Percentiles rank a stretch among this genome's conserved stretches.
Evolutionary conservation across 2,797 vertebrate species (phyloP).

Genomic region (Capromys pilorides): DNA sequence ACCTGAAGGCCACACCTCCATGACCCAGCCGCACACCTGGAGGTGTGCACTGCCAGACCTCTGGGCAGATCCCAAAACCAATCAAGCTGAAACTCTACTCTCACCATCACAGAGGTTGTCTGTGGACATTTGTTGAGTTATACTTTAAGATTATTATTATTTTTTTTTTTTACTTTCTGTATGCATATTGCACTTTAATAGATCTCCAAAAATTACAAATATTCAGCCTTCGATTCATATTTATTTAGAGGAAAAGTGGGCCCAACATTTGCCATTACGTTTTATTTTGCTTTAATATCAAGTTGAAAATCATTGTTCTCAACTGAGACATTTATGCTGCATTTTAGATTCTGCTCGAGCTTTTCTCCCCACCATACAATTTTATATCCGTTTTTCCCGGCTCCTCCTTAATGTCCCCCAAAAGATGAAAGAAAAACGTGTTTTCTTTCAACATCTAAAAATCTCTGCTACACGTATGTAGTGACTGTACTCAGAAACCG

Average conservation of each 20-base stretch:
- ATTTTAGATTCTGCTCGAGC: neutral
- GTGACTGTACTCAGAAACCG: neutral
- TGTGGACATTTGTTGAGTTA: neutral
- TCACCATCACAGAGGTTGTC: neutral
- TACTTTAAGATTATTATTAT: neutral
- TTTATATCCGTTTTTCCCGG: neutral
- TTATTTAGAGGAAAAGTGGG: neutral
- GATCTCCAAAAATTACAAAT: neutral
- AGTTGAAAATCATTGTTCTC: neutral
- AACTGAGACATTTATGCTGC: neutral
- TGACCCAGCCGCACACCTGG: neutral
- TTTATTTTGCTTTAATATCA: neutral
- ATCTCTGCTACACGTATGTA: neutral
- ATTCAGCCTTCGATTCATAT: neutral
- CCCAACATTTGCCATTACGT: neutral
- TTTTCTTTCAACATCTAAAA: neutral
- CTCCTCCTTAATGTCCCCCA: neutral
- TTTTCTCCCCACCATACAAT: neutral
- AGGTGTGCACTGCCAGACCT: neutral
- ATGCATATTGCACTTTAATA: neutral
- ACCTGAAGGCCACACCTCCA: neutral
- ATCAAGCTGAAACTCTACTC: neutral
- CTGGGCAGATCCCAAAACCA: neutral
- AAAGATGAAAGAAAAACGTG: neutral
- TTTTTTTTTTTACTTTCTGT: neutral